These are phyloP conservation scores for Metridium senile DNA, from an alignment of 92 coral and sea anemone species.

Conservation along the genomic window DNA sequence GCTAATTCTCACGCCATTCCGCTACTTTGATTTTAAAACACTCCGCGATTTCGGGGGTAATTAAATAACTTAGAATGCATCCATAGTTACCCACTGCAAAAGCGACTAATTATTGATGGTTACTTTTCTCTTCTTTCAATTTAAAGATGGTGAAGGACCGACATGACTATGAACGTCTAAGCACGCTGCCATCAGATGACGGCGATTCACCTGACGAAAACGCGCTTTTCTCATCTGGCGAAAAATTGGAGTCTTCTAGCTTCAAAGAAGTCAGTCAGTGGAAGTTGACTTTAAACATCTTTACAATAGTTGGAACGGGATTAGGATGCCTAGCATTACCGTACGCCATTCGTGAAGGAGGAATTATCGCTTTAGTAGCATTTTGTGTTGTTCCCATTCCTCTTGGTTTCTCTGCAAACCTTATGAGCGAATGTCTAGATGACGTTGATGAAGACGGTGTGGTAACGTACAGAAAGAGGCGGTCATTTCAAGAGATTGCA, in stretches of 20 bases:
- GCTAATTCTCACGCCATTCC: too few species aligned
- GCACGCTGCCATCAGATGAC: too few species aligned
- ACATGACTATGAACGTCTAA: too few species aligned
- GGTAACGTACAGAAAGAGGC: slow-evolving; percentile 35
- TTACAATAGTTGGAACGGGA: slow-evolving; percentile 57
- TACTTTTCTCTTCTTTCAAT: too few species aligned
- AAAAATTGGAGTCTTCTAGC: not conserved
- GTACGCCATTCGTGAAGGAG: slow-evolving; percentile 57
- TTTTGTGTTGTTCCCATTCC: slow-evolving; percentile 40
- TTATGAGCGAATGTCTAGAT: slow-evolving; percentile 54
- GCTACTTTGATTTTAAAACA: too few species aligned
- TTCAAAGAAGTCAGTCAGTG: slow-evolving; percentile 3
- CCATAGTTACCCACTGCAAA: too few species aligned
- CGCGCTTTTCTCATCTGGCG: not conserved
- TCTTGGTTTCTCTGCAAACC: slow-evolving; percentile 49
- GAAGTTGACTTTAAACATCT: slow-evolving; percentile 48
- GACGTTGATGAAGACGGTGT: slow-evolving; percentile 11
- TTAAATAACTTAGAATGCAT: too few species aligned
- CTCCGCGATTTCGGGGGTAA: too few species aligned
- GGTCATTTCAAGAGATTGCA: slow-evolving; percentile 59
- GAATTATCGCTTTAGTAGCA: slow-evolving; percentile 41
- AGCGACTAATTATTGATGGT: too few species aligned
- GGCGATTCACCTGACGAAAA: not conserved
- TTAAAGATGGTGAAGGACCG: too few species aligned
- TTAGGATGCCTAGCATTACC: slow-evolving; percentile 62